Evolutionary conservation across 2,888 invertebrate genomes (phyloP), one percentile per base, ranked within the genome.

Genomic region (Megaustenia siamemsis): DNA sequence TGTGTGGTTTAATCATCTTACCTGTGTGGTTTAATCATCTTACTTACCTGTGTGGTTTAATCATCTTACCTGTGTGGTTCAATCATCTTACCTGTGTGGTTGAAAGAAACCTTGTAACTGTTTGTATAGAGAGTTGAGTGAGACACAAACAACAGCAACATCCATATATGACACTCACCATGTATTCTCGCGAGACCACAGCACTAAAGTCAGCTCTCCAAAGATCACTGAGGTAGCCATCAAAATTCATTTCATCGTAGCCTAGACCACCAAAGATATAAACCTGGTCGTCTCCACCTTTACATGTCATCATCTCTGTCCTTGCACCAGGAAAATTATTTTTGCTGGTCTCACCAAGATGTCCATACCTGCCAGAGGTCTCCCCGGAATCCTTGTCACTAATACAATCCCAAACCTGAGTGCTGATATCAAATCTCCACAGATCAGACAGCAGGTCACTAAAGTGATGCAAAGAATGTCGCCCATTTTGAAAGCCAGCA

Each of bases 241-340:
- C 89, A 75, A 86, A 84, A 1, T 88, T 87, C 73, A 81, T 82
- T 18, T 83, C 87, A 87, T 90, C 90, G 86, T 90, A 89, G 38
- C 92, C 91, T 3, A 90, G 81, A 21, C 91, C 91, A 18, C 91
- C 92, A 87, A 88, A 90, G 18, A 92, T 56, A 63, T 89, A 89
- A 24, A 90, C 87, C 49, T 79, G 76, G 63, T 87, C 75, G 0
- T 43, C 60, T 1, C 76, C n/a, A 38, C 76, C 68, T 6, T 49
- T 73, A 87, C 89, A 91, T 10, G 79, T 77, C 28, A 88, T 88
- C 60, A 88, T 86, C 28, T 90, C 90, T 79, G 87, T 88, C 38
- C 92, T 86, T 0, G 89, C 88, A 35, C 92, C 90, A 40, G 90
- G 90, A 35, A 88, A 76, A 8, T 71, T 83, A 32, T 87, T 86